Conservation (phyloP, 2,888 invertebrate species). For the Agapostemon virescens region DNA sequence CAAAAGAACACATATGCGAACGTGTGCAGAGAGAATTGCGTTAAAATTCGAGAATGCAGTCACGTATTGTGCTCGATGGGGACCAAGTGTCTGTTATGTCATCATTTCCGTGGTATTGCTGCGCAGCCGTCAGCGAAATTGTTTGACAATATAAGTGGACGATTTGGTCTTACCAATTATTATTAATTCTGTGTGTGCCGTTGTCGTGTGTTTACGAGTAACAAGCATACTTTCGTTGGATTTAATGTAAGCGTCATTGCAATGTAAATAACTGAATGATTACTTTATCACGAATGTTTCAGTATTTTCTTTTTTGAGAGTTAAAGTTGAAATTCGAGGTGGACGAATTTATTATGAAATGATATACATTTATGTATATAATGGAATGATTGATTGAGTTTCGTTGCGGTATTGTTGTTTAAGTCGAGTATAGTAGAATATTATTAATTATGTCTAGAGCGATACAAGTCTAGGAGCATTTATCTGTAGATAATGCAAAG, state of each 20-base stretch:
- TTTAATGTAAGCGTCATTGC: background rate
- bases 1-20: conserved; percentile 18
- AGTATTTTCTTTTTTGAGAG: background rate
- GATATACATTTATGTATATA: no score
- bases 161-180: background rate
- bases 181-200: background rate
- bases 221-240: background rate
- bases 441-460: background rate
- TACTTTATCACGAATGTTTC: background rate
- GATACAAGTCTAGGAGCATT: background rate
- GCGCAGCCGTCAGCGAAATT: background rate
- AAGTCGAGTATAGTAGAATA: background rate
- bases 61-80: background rate
- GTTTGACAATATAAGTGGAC: background rate
- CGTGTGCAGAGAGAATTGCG: background rate
- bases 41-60: conserved; percentile 16
- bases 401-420: no score
- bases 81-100: conserved; percentile 3
- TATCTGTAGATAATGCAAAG: background rate
- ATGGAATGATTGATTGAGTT: no score
- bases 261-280: background rate
- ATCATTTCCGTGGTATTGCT: background rate
- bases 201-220: background rate
- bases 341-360: background rate
- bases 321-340: background rate